Percentiles rank a stretch among this genome's conserved stretches.
Evolutionary conservation across 2,888 invertebrate species (phyloP).

Genomic region (Uloborus plumipes): DNA sequence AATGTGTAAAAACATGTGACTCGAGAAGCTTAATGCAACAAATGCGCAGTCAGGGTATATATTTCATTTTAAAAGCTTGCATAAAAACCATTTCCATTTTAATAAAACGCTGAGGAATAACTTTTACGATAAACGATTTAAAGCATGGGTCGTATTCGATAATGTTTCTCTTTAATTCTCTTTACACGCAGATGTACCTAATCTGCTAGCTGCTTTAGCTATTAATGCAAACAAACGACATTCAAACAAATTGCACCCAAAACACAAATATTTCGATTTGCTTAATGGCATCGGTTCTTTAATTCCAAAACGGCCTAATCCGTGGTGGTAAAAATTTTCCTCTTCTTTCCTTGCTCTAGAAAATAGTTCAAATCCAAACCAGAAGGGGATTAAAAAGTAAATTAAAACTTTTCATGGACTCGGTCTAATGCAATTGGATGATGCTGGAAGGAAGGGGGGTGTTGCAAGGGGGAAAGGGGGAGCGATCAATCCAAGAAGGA

Average conservation of each 20-base stretch:
- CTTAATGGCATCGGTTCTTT: conserved; percentile 56
- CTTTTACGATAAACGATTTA: too few species aligned
- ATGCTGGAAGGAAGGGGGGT: not conserved
- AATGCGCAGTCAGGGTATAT: too few species aligned
- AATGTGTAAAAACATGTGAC: too few species aligned
- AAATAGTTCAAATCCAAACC: conserved; percentile 15
- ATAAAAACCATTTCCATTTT: too few species aligned
- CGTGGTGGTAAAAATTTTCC: conserved; percentile 37
- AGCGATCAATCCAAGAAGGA: conserved; percentile 57
- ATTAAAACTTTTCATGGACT: conserved; percentile 47
- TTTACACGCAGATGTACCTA: too few species aligned
- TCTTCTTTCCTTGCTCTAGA: not conserved
- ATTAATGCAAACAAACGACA: too few species aligned
- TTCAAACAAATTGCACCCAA: conserved; percentile 54
- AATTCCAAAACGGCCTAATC: conserved; percentile 30
- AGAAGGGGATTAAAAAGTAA: conserved; percentile 61
- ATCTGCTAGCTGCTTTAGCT: too few species aligned
- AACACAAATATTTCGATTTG: conserved; percentile 63
- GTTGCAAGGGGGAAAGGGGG: conserved; percentile 8
- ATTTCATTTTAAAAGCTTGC: too few species aligned
- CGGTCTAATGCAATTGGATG: conserved; percentile 37
- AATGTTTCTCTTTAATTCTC: too few species aligned
- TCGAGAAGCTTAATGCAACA: too few species aligned
- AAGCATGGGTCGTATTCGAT: too few species aligned
- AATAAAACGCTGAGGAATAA: too few species aligned